Evolutionary conservation across 2,797 vertebrate species (phyloP), one percentile per base, ranked within the genome.

Genomic region (Helicolenus hilgendorfi): DNA sequence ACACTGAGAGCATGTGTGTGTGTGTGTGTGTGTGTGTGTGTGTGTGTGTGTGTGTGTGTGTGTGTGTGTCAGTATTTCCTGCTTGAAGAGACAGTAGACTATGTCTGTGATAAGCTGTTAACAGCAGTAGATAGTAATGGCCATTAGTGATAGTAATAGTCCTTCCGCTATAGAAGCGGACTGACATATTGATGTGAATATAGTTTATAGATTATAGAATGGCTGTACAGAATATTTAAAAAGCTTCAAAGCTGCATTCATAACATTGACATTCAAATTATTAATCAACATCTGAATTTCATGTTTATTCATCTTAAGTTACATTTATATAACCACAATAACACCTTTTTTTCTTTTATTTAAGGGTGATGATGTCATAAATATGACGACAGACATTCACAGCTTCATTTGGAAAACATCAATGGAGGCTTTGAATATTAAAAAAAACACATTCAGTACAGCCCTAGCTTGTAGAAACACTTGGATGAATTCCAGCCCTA

Each of bases 41-140:
- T 68, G 64, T 69, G 58, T 59, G 31, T 76, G 63, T 33, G 53
- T 11, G 5, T 64, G 29, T 64, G 58, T 72, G 45, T 45, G 27
- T 68, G 60, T 45, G 41, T 29, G 26, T 77, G 24, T 2, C 15
- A 38, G 62, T 70, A 72, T 68, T 91, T 93, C 86, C 91, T 93
- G 88, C 64, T 85, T 55, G 4, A 13, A 18, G 29, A 84, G 22
- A 81, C 59, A 78, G 20, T 18, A 10, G 67, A 79, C 76, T 85
- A 59, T 83, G 68, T 79, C 41, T 26, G 49, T 69, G 64, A 76
- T 14, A 72, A 29, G 64, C 24, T 45, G 26, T 22, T 67, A 38
- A 22, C 59, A 65, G 59, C 24, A 29, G 31, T n/a, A 36, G 45
- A 87, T 7, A 31, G 7, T 20, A 84, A 70, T 27, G 26, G n/a